Base-by-base conservation (phyloP, 2,113 vertebrate genomes). In the Malurus cyaneus region DNA sequence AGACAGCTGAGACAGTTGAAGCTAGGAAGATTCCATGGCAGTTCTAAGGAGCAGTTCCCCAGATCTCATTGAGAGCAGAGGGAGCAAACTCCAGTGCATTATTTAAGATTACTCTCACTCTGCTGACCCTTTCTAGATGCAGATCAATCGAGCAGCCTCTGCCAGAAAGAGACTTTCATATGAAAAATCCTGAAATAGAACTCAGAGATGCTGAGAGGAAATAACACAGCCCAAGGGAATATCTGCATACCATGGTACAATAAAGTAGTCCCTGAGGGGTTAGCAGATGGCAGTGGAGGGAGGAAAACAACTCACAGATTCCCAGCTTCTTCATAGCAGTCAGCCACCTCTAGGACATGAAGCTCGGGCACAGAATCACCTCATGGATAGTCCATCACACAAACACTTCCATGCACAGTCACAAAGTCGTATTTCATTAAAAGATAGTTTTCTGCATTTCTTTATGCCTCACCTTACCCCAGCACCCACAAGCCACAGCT, bases 401-500 rank as follows among this genome's bases (percentile, higher is more conserved):
- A 20, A 52, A 32, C 32, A 11, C 2, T 50, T 31, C 18, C 44
- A 24, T 54, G 80, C 62, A 71, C 29, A 34, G 54, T 32, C 52
- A 52, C 8, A 36, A 42, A 86, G 26, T 24, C 14, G 0, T 31
- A 78, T 70, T 70, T 92, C 11, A 74, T 24, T 17, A 44, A 78
- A 73, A 70, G 66, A 47, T 9, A 17, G 2, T 5, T 34, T 88
- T 66, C 28, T 78, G 12, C 49, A 31, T 44, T 59, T 59, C 62
- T 54, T 61, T 44, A 36, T 15, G 25, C 34, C 39, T 72, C 54
- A 29, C 32, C 41, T 80, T 72, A 36, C 32, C 5, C 34, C 0
- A 0, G 17, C 34, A 70, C 17, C 11, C 46, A 47, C 12, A 50
- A 39, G 29, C 16, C 5, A 10, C 4, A 0, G 1, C 64, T 16